phyloP scores from a whole-genome alignment of 2,888 invertebrate species.

The Cantharis flavilabris region DNA sequence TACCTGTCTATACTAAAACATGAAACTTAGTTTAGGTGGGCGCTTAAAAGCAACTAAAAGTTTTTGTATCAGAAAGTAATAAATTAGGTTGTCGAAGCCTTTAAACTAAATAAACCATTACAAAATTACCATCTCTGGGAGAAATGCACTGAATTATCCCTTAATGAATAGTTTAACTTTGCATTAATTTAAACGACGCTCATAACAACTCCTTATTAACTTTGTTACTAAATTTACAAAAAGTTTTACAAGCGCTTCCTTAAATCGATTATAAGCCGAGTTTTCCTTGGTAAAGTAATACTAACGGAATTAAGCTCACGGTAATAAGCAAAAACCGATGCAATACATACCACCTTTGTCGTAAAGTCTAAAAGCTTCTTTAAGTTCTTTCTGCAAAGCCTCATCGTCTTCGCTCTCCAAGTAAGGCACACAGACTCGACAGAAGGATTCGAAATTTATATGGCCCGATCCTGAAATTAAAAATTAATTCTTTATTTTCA shows the following conservation, averaged over 20 bases:
- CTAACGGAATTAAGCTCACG: background rate
- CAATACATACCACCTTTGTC: conserved; percentile 74
- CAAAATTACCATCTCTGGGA: background rate
- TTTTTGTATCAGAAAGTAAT: background rate
- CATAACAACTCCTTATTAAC: background rate
- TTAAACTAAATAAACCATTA: background rate
- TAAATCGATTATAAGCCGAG: background rate
- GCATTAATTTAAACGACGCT: background rate
- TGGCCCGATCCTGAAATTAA: conserved; percentile 74
- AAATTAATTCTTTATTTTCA: background rate
- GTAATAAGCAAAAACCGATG: background rate
- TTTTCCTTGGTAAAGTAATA: background rate
- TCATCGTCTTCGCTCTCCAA: conserved; percentile 80
- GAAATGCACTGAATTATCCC: background rate
- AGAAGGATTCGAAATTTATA: conserved; percentile 82
- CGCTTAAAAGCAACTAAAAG: background rate
- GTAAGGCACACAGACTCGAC: conserved; percentile 77
- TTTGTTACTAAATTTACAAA: background rate
- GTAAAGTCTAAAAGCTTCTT: conserved; percentile 87
- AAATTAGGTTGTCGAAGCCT: background rate
- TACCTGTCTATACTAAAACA: background rate
- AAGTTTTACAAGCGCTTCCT: background rate
- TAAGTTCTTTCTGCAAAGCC: conserved; percentile 82
- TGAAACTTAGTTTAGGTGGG: background rate
- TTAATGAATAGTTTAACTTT: background rate